A percentile compares a stretch with the other conserved stretches of the same genome.
Evolutionary conservation across 2,797 vertebrate genomes (phyloP).

Genomic region (Pseudochirops corinnae): DNA sequence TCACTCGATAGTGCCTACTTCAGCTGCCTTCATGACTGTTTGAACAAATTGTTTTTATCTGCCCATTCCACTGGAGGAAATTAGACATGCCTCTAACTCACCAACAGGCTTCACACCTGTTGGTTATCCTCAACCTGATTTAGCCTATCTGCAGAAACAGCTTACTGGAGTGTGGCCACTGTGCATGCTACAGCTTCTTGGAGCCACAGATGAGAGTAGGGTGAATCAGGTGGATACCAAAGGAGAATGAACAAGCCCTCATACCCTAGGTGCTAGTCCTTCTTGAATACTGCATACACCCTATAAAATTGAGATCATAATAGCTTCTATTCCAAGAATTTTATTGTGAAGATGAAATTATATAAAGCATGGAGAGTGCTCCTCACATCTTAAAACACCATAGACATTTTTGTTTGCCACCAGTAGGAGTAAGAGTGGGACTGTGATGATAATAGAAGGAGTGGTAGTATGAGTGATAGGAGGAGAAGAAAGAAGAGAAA

Average conservation of each 20-base stretch:
- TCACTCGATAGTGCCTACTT: not conserved
- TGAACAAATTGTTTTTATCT: not conserved
- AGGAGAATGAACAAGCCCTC: not conserved
- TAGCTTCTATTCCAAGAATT: not conserved
- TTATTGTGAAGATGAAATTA: not conserved
- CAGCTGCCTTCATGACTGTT: not conserved
- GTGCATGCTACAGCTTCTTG: not conserved
- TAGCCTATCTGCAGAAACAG: not conserved
- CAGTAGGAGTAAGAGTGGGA: too few species aligned
- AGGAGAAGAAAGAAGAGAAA: not conserved
- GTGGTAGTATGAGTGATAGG: not conserved
- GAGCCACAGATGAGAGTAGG: not conserved
- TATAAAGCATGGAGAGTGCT: not conserved
- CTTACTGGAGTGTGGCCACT: not conserved
- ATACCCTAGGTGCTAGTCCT: not conserved
- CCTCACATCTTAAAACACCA: not conserved
- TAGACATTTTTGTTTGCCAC: not conserved
- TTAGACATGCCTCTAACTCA: not conserved
- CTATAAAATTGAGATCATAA: not conserved
- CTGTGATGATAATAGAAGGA: not conserved
- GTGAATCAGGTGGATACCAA: not conserved
- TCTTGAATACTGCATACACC: not conserved
- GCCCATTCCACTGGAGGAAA: not conserved
- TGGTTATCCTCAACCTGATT: not conserved
- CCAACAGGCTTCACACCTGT: not conserved